A percentile compares a stretch with the other conserved stretches of the same genome.
Conservation (phyloP, 1,140 invertebrate genomes). For the Polyergus mexicanus region DNA sequence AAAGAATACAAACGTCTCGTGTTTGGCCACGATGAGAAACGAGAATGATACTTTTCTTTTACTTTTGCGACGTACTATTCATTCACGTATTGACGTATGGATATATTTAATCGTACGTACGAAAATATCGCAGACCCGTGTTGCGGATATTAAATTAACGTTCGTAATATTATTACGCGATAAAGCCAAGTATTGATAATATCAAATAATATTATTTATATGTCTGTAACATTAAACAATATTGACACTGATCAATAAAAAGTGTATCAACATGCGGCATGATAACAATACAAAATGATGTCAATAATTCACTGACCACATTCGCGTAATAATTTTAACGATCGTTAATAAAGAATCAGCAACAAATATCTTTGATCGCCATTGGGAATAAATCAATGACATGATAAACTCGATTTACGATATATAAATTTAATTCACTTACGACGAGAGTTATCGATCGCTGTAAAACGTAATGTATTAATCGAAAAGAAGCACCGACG, state of each 20-base stretch:
- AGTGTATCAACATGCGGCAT: no score
- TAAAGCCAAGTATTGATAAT: background rate
- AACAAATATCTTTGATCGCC: background rate
- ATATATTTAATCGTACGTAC: background rate
- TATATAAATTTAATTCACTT: constrained; percentile 5
- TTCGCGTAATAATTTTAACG: background rate
- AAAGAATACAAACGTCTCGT: constrained; percentile 44
- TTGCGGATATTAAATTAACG: background rate
- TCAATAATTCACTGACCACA: background rate
- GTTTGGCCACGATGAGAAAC: constrained; percentile 2
- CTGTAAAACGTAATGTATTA: background rate
- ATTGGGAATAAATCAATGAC: background rate
- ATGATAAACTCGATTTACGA: constrained; percentile 1
- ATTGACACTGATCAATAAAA: background rate
- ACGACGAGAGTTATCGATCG: background rate
- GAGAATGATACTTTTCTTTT: constrained; percentile 10
- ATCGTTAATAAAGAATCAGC: background rate
- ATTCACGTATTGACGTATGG: background rate
- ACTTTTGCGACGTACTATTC: background rate
- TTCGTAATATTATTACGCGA: background rate
- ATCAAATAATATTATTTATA: background rate
- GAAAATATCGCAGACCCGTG: background rate
- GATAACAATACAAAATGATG: background rate
- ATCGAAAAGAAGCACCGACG: background rate
- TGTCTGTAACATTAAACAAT: background rate